Evolutionary conservation across 2,113 vertebrate genomes (phyloP).

Genomic region (Diglossa brunneiventris): DNA sequence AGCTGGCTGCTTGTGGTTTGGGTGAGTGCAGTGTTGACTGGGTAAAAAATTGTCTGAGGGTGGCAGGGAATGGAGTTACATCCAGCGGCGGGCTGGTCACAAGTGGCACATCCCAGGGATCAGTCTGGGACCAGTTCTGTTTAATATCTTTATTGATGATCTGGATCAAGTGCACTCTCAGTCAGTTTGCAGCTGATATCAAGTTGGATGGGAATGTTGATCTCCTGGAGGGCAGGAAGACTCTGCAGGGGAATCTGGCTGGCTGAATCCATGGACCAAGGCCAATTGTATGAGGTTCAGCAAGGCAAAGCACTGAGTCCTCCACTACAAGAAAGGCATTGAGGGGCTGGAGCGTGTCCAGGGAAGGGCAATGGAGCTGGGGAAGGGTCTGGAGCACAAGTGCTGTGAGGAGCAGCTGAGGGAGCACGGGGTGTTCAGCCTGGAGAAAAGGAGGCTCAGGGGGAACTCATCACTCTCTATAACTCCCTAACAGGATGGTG

Average conservation of each 20-base stretch:
- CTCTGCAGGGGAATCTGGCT: background rate
- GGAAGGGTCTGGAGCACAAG: background rate
- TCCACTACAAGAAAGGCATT: fast-evolving
- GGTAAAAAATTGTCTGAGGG: background rate
- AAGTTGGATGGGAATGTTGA: background rate
- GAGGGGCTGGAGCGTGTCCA: background rate
- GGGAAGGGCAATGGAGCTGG: background rate
- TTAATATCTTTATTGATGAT: background rate
- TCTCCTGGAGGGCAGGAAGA: background rate
- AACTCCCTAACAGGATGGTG: fast-evolving
- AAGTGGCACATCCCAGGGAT: fast-evolving
- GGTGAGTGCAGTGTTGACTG: background rate
- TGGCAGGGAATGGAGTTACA: background rate
- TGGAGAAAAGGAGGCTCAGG: background rate
- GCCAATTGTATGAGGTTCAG: background rate
- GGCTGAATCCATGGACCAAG: background rate
- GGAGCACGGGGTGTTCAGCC: background rate
- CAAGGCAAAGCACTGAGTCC: background rate
- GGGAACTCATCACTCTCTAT: fast-evolving
- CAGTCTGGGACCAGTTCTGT: background rate
- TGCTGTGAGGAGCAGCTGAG: background rate
- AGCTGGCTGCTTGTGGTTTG: background rate
- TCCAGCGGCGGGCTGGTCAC: background rate
- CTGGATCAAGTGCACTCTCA: background rate
- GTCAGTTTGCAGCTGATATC: background rate